A percentile compares a stretch with the other conserved stretches of the same genome.
Evolutionary conservation across 2,888 invertebrate genomes (phyloP).

Genomic region (Xylota segnis): DNA sequence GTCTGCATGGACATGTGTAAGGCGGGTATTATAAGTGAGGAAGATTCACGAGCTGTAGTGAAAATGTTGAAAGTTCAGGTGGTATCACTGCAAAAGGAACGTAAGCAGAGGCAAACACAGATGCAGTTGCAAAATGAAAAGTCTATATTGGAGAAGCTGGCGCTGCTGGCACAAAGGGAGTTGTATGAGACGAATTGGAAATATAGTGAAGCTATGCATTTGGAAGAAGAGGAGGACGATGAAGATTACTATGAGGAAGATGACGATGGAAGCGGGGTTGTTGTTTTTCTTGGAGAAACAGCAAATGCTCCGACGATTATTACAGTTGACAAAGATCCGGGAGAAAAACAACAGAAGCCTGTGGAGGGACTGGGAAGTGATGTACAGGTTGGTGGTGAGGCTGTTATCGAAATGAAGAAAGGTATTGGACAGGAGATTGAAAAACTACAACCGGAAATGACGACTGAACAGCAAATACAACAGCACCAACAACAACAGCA

Average conservation of each 20-base stretch:
- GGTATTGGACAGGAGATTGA: conserved; percentile 16
- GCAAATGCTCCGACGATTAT: conserved; percentile 10
- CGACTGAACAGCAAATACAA: conserved; percentile 25
- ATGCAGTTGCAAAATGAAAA: conserved; percentile 87
- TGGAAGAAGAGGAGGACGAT: conserved; percentile 83
- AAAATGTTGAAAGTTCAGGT: conserved; percentile 95
- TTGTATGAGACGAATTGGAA: conserved; percentile 82
- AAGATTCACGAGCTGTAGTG: conserved; percentile 95
- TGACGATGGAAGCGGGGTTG: conserved; percentile 78
- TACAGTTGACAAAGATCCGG: conserved; percentile 19
- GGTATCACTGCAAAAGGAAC: conserved; percentile 85
- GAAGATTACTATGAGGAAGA: conserved; percentile 81
- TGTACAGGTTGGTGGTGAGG: background rate
- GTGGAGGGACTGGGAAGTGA: conserved; percentile 10
- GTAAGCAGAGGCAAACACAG: conserved; percentile 87
- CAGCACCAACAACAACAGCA: conserved; percentile 19
- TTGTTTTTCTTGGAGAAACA: conserved; percentile 78
- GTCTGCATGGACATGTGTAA: conserved; percentile 98
- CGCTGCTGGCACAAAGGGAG: conserved; percentile 86
- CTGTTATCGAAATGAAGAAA: conserved; percentile 29
- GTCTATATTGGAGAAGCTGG: conserved; percentile 84
- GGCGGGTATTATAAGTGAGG: conserved; percentile 97
- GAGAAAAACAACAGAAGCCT: conserved; percentile 12
- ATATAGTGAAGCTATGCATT: conserved; percentile 76
- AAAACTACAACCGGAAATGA: conserved; percentile 4